Percentiles rank a stretch among this genome's conserved stretches.
phyloP scores from a whole-genome alignment of 2,888 invertebrate genomes.

The Lampropteryx suffumata region DNA sequence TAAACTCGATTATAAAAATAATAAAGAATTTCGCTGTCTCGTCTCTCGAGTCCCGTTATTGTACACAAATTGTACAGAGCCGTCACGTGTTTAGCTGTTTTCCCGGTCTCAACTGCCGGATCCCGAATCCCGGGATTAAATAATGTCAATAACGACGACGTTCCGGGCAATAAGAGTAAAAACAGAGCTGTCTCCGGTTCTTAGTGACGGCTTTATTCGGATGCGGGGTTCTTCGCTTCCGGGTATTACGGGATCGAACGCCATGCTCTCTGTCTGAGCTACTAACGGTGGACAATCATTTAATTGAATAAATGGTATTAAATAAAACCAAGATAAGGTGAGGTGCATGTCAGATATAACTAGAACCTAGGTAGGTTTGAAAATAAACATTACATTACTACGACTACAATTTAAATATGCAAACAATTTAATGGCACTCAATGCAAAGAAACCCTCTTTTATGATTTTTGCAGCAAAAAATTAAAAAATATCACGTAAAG shows the following conservation, averaged over 20 bases:
- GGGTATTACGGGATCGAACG: constrained; percentile 9
- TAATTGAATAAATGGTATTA: too few species aligned
- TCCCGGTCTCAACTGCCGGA: constrained; percentile 23
- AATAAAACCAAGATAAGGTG: too few species aligned
- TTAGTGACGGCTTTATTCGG: constrained; percentile 23
- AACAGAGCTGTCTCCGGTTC: constrained; percentile 25
- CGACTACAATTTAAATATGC: too few species aligned
- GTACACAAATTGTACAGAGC: constrained; percentile 13
- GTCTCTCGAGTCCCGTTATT: background rate
- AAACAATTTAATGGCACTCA: too few species aligned
- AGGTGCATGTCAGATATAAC: too few species aligned
- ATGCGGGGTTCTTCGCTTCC: background rate
- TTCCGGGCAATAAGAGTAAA: constrained; percentile 23
- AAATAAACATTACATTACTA: too few species aligned
- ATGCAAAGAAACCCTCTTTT: too few species aligned
- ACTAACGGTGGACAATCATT: background rate
- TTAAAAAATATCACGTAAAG: too few species aligned
- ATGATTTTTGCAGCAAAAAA: too few species aligned
- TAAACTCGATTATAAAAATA: constrained; percentile 4
- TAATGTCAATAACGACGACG: constrained; percentile 38
- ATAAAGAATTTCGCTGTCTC: constrained; percentile 6
- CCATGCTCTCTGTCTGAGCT: background rate
- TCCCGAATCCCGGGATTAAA: constrained; percentile 35
- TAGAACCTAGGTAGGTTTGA: too few species aligned
- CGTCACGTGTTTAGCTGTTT: constrained; percentile 9